A percentile compares a stretch with the other conserved stretches of the same genome.
These are phyloP conservation scores for Batillaria attramentaria DNA, from an alignment of 1,140 invertebrate species.

Conservation along the genomic window DNA sequence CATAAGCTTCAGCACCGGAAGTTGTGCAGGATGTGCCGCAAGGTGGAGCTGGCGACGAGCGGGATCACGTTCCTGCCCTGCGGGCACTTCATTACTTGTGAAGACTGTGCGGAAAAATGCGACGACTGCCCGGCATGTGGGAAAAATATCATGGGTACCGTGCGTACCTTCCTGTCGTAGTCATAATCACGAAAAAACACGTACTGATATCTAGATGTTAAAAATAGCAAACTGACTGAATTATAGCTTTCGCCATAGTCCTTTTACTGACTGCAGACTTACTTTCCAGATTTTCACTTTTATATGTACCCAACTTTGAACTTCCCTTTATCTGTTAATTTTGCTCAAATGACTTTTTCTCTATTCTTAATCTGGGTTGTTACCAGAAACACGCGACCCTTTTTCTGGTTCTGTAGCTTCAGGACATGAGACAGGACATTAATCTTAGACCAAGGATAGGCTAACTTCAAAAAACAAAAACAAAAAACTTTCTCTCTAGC, in stretches of 20 bases:
- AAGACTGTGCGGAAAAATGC: constrained; percentile 22
- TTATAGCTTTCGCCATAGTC: not conserved
- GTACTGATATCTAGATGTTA: too few relatives aligned
- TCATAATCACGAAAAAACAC: too few relatives aligned
- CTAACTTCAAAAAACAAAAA: not conserved
- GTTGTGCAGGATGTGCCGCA: constrained; percentile 17
- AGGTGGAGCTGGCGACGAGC: constrained; percentile 8
- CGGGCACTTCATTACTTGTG: constrained; percentile 35
- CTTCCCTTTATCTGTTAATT: not conserved
- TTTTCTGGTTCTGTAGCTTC: too few relatives aligned
- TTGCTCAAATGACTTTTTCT: not conserved
- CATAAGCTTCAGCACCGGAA: constrained; percentile 13
- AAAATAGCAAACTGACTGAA: not conserved
- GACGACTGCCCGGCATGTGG: constrained; percentile 29
- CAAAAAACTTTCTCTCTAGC: not conserved
- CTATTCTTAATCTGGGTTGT: not conserved
- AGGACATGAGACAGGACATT: not conserved
- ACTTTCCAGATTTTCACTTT: not conserved
- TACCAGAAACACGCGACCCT: not conserved
- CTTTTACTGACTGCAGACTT: not conserved
- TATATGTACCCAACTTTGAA: not conserved
- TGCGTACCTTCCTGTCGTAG: constrained; percentile 30
- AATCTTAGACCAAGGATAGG: not conserved
- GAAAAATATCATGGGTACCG: constrained; percentile 30
- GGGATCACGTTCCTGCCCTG: constrained; percentile 33